Evolutionary conservation across 2,113 vertebrate genomes (phyloP).

Genomic region (Ursus arctos): DNA sequence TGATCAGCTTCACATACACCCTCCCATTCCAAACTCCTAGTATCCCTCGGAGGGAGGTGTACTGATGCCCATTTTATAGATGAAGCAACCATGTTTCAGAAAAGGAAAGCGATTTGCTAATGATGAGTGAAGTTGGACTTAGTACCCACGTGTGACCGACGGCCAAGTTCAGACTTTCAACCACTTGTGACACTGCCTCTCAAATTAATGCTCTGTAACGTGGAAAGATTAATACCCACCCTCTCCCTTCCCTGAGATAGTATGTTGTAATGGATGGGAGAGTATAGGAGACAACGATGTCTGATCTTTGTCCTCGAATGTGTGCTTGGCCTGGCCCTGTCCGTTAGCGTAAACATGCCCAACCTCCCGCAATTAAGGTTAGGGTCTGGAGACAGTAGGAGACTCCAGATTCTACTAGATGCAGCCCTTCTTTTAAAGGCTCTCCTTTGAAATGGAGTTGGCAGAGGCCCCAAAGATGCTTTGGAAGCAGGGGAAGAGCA

Average conservation of each 20-base stretch:
- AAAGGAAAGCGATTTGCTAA: background rate
- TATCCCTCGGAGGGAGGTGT: background rate
- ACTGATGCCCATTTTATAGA: background rate
- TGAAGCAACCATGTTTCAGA: background rate
- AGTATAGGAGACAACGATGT: background rate
- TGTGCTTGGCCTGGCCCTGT: background rate
- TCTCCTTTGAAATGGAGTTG: constrained; percentile 55
- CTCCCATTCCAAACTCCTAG: background rate
- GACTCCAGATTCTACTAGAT: background rate
- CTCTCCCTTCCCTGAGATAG: background rate
- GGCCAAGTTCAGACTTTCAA: background rate
- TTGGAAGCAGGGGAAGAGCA: constrained; percentile 65
- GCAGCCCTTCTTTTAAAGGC: background rate
- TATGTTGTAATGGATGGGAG: background rate
- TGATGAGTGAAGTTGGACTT: background rate
- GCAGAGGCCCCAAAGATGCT: constrained; percentile 50
- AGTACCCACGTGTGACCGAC: background rate
- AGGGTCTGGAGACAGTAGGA: background rate
- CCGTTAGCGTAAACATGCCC: background rate
- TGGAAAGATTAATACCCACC: background rate
- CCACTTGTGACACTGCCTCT: accelerated
- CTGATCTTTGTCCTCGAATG: background rate
- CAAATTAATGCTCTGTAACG: background rate
- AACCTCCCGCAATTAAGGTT: background rate
- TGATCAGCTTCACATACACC: background rate